Conservation (phyloP, 2,113 vertebrate species). For the Dinomys branickii region DNA sequence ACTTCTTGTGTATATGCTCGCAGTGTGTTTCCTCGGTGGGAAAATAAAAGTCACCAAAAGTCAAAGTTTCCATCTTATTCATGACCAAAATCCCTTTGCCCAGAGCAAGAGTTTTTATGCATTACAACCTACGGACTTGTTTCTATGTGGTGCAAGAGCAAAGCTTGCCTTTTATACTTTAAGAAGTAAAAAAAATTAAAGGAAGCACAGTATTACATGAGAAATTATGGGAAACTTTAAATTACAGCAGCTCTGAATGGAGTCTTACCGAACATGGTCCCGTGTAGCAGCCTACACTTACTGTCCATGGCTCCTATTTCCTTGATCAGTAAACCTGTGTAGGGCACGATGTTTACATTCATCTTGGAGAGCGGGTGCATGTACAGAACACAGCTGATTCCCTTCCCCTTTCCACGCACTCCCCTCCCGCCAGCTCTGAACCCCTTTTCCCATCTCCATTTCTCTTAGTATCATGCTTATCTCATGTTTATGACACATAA, state of each 20-base stretch:
- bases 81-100: not conserved
- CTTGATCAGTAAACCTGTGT: not conserved
- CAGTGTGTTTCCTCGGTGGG: not conserved
- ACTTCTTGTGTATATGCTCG: not conserved
- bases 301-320: not conserved
- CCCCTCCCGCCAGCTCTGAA: not conserved
- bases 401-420: not conserved
- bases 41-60: not conserved
- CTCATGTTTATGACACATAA: not conserved
- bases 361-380: not conserved
- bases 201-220: not conserved
- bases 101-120: not conserved
- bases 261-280: not conserved
- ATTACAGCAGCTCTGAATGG: not conserved
- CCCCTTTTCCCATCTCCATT: not conserved
- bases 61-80: not conserved
- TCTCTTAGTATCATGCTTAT: not conserved
- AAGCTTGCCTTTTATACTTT: not conserved
- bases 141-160: not conserved
- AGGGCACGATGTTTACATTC: not conserved
- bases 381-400: not conserved
- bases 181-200: not conserved
- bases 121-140: not conserved
- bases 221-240: slow-evolving; percentile 1
- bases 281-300: not conserved